Evolutionary conservation across 2,888 invertebrate genomes (phyloP), one percentile per base, ranked within the genome.

Genomic region (Pedicia rivosa): DNA sequence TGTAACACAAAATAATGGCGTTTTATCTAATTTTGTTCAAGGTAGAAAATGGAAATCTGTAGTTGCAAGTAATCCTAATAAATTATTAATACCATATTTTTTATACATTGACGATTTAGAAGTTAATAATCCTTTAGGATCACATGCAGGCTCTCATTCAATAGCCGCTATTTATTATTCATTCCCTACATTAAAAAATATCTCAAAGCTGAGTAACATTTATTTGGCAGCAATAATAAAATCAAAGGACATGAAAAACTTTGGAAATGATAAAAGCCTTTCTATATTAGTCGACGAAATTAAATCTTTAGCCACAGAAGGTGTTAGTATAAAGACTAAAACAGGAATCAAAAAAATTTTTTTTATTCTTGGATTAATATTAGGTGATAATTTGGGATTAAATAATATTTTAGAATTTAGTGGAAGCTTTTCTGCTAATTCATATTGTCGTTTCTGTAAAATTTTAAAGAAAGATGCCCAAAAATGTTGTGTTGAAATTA

Each of bases 321-420:
- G 31, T 10, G 10, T 31, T n/a, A 7, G 3, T 19, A 31, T 31
- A 31, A 31, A 31, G 9, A 5, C n/a, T 17, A 17, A n/a, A 5
- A 31, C 8, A 17, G 17, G 17, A 31, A 17, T n/a, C 3, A 6
- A 10, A 3, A 9, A 19, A 3, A 5, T 31, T 17, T 17, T 17
- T n/a, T 31, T 31, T 19, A 31, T 31, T 3, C 17, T 31, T 17
- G 31, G 19, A 10, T 19, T 31, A 17, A 9, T 31, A n/a, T 31
- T 31, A 31, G 31, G 31, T 17, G 31, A 31, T 14, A 31, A 31
- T 31, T 31, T 31, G n/a, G 31, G 31, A 4, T 17, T 31, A 12
- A 31, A 31, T 31, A 19, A 17, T 19, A 17, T 31, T 10, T n/a
- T 31, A n/a, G 31, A 17, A 9, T 31, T 31, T 10, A 17, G 16